Evolutionary conservation across 2,888 invertebrate genomes (phyloP), one percentile per base, ranked within the genome.

Genomic region (Caenorhabditis parvicauda): DNA sequence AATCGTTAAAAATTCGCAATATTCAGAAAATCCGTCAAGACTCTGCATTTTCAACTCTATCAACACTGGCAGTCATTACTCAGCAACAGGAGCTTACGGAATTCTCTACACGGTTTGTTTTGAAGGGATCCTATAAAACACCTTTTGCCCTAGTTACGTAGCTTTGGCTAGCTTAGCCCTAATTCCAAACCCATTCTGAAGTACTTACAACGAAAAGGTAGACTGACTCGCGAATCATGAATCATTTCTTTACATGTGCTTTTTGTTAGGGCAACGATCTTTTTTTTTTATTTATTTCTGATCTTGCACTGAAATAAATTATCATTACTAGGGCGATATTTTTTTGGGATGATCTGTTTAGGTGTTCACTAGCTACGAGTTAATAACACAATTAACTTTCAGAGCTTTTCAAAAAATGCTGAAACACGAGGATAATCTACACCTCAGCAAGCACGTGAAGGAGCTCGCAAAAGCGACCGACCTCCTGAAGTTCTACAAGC

Each of bases 1-100:
- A 22, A 17, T 21, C 44, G 24, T 44, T 41, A 17, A 17, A 41
- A 17, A 19, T 14, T 14, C 17, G 42, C 17, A 41, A 14, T 14
- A 38, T 64, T 37, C 52, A 76, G 72, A 79, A 79, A 64, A 38
- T 78, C 22, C 55, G 63, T 9, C 4, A 52, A 4, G 59, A 59
- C 4, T 63, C 67, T 37, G 43, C 74, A 7, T 37, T 59, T 9
- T 54, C 54, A 5, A 59, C 70, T 1, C 42, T 79, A 24, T 57
- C 74, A n/a, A 73, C 78, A 2, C 57, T 72, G 1, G 51, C 70
- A 29, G 76, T 80, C n/a, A 44, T 79, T 17, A 76, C 75, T 44
- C 77, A 79, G 47, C 67, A 68, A 19, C 78, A 79, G 50, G 60
- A 51, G 4, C 52, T 79, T 12, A 47, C 62, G 9, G 32, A 21